These are phyloP conservation scores for Drosophila pandora DNA, from an alignment of 1,140 invertebrate species.

Conservation along the genomic window DNA sequence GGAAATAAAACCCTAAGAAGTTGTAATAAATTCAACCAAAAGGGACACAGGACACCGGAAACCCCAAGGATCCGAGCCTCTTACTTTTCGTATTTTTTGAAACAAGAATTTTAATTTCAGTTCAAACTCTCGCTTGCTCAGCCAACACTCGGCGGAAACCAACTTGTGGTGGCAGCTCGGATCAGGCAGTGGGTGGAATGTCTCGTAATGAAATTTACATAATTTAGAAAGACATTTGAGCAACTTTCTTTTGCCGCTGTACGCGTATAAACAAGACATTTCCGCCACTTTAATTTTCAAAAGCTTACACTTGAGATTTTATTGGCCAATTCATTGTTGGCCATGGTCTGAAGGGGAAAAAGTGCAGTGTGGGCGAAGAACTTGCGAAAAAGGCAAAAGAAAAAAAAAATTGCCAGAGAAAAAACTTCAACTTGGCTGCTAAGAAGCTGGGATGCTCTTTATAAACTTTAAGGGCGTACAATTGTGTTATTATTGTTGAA, in stretches of 20 bases:
- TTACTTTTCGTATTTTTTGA: conserved; percentile 45
- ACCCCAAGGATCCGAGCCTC: conserved; percentile 44
- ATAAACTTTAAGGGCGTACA: background rate
- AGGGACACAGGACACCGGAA: conserved; percentile 11
- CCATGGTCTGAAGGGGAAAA: conserved; percentile 35
- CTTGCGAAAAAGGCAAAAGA: conserved; percentile 48
- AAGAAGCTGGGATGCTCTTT: conserved; percentile 35
- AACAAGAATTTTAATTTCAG: conserved; percentile 80
- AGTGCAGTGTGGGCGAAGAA: conserved; percentile 53
- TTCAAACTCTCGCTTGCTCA: conserved; percentile 46
- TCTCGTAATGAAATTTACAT: conserved; percentile 79
- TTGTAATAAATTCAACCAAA: conserved; percentile 45
- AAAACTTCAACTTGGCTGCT: conserved; percentile 15
- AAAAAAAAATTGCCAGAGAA: conserved; percentile 14
- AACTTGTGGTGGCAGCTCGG: conserved; percentile 14
- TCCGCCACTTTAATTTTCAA: conserved; percentile 82
- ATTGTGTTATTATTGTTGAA: background rate
- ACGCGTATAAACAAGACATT: conserved; percentile 81
- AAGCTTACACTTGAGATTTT: conserved; percentile 83
- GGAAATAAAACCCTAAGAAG: conserved; percentile 53
- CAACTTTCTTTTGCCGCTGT: conserved; percentile 60
- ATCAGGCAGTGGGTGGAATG: conserved; percentile 29
- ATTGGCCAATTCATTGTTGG: conserved; percentile 82
- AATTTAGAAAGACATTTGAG: conserved; percentile 81
- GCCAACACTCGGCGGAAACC: conserved; percentile 9